Conservation (phyloP, 2,888 invertebrate genomes). For the Amphipoea oculea region DNA sequence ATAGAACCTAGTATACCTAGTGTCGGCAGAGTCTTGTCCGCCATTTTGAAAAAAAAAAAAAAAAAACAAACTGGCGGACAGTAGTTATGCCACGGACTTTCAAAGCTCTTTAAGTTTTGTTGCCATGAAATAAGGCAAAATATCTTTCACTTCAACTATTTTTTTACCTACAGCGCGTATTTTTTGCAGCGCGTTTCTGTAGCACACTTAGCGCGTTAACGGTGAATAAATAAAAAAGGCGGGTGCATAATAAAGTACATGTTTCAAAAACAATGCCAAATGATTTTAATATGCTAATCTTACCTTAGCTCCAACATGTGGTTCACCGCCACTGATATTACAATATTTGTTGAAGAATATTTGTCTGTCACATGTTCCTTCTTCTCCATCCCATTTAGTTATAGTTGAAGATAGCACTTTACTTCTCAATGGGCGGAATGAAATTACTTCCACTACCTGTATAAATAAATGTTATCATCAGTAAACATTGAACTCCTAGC, state of each 20-base stretch:
- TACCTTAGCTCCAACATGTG: conserved; percentile 91
- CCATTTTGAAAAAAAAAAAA: not conserved
- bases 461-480: conserved; percentile 2
- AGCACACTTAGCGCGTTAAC: not conserved
- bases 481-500: conserved; percentile 1
- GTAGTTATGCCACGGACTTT: too few relatives aligned
- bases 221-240: not conserved
- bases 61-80: not conserved
- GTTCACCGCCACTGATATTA: conserved; percentile 88
- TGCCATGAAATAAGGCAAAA: not conserved
- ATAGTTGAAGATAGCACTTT: conserved; percentile 89
- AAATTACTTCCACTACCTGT: conserved; percentile 91
- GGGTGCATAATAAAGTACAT: not conserved
- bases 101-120: not conserved
- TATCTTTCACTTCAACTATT: not conserved
- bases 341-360: conserved; percentile 91
- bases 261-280: not conserved
- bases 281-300: not conserved
- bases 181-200: not conserved
- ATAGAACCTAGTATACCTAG: too few relatives aligned
- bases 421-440: conserved; percentile 91
- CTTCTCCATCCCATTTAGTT: conserved; percentile 81
- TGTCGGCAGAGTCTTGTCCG: too few relatives aligned
- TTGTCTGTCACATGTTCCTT: conserved; percentile 90
- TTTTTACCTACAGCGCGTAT: not conserved